These are phyloP conservation scores for Puffinus mauretanicus DNA, from an alignment of 2,113 vertebrate genomes.

Conservation along the genomic window DNA sequence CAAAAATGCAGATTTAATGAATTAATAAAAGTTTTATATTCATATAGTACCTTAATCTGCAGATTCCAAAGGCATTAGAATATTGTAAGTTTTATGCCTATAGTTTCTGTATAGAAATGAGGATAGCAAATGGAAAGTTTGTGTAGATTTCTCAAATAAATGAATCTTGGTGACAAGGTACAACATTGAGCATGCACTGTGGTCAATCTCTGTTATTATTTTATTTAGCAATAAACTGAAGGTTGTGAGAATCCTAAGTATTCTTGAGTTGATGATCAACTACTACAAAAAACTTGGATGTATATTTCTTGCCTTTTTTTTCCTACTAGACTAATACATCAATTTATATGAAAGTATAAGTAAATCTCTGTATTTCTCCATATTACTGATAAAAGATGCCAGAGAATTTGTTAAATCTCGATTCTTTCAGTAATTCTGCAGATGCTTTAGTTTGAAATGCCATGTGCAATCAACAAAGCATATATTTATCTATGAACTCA, in stretches of 20 bases:
- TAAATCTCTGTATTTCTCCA: neutral
- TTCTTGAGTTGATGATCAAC: neutral
- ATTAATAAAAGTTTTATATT: neutral
- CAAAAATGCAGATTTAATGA: fast-evolving
- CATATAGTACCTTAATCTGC: neutral
- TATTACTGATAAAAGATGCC: neutral
- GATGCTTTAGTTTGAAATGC: slow-evolving; percentile 1
- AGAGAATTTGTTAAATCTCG: neutral
- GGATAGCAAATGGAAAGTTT: neutral
- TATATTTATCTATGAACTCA: slow-evolving; percentile 30
- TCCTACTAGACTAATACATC: neutral
- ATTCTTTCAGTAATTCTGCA: neutral
- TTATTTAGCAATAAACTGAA: neutral
- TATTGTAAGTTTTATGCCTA: neutral
- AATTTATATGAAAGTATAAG: neutral
- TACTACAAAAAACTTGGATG: neutral
- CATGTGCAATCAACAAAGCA: neutral
- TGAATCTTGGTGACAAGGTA: neutral
- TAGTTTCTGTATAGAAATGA: neutral
- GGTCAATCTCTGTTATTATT: neutral
- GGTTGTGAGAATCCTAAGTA: neutral
- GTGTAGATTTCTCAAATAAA: neutral
- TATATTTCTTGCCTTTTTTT: neutral
- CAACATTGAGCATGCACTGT: neutral
- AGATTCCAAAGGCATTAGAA: neutral